A percentile compares a stretch with the other conserved stretches of the same genome.
These are phyloP conservation scores for Melolontha melolontha DNA, from an alignment of 2,888 invertebrate genomes.

Conservation along the genomic window DNA sequence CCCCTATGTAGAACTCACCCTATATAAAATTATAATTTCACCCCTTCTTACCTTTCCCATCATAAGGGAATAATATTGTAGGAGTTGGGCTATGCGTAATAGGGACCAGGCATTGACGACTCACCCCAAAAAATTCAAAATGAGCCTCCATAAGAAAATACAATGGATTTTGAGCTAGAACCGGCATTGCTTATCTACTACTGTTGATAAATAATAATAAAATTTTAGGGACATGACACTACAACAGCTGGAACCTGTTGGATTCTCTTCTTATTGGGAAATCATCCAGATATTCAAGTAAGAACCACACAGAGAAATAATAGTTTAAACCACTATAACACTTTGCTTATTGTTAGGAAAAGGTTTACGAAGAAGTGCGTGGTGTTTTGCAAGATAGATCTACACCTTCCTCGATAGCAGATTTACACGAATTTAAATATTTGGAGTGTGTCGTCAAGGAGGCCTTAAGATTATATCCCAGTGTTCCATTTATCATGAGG, in stretches of 20 bases:
- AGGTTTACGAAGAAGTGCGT: constrained; percentile 51
- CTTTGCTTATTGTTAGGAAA: constrained; percentile 45
- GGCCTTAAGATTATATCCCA: constrained; percentile 68
- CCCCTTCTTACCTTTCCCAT: no score
- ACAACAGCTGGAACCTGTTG: constrained; percentile 60
- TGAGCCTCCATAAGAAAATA: no score
- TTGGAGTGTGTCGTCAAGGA: constrained; percentile 64
- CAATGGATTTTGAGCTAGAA: no score
- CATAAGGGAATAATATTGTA: no score
- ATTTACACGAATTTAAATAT: constrained; percentile 55
- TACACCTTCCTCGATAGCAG: constrained; percentile 49
- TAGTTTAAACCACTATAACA: constrained; percentile 1
- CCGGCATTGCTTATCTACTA: no score
- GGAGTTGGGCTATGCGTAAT: no score
- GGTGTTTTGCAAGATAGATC: constrained; percentile 48
- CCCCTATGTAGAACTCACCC: no score
- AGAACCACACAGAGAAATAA: neutral
- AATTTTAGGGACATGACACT: constrained; percentile 63
- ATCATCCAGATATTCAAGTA: constrained; percentile 61
- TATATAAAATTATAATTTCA: no score
- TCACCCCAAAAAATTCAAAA: no score
- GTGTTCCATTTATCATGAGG: constrained; percentile 68
- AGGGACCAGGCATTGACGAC: no score
- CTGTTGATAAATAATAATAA: no score
- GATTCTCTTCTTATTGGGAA: constrained; percentile 60